Conservation (phyloP, 2,113 vertebrate species). For the Notothenia rossii region DNA sequence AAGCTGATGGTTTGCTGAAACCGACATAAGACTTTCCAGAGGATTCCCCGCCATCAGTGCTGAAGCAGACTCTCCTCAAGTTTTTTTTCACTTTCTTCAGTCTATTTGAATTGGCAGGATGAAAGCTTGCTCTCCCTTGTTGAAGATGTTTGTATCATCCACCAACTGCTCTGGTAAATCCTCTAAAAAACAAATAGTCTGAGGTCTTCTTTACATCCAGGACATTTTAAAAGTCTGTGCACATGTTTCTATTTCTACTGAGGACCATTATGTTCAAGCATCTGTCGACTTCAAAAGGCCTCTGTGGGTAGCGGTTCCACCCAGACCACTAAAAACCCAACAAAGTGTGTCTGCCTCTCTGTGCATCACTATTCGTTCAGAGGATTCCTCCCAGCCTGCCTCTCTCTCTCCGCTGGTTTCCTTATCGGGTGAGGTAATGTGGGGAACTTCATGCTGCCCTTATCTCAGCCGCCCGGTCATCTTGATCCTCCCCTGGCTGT, state of each 20-base stretch:
- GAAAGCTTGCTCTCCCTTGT: background rate
- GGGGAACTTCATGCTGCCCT: constrained; percentile 81
- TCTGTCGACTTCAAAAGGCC: constrained; percentile 19
- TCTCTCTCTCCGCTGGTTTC: constrained; percentile 62
- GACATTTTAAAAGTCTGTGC: constrained; percentile 18
- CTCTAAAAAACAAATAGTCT: constrained; percentile 3
- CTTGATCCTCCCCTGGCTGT: constrained; percentile 76
- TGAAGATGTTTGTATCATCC: constrained; percentile 2
- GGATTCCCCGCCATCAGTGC: constrained; percentile 71
- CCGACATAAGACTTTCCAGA: constrained; percentile 64
- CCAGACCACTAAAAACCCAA: constrained; percentile 12
- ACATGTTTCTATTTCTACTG: background rate
- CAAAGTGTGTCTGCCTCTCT: constrained; percentile 8
- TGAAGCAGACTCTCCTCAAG: constrained; percentile 3
- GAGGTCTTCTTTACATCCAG: constrained; percentile 35
- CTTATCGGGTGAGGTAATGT: constrained; percentile 86
- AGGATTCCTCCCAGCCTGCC: constrained; percentile 44
- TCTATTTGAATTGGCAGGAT: constrained; percentile 29
- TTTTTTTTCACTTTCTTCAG: background rate
- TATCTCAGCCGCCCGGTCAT: constrained; percentile 77
- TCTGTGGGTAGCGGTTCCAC: constrained; percentile 12
- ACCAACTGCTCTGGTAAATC: background rate
- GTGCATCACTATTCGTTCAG: constrained; percentile 29
- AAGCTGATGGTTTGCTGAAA: constrained; percentile 54
- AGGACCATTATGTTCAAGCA: background rate